phyloP scores from a whole-genome alignment of 1,140 invertebrate species.

The Argopecten irradians region DNA sequence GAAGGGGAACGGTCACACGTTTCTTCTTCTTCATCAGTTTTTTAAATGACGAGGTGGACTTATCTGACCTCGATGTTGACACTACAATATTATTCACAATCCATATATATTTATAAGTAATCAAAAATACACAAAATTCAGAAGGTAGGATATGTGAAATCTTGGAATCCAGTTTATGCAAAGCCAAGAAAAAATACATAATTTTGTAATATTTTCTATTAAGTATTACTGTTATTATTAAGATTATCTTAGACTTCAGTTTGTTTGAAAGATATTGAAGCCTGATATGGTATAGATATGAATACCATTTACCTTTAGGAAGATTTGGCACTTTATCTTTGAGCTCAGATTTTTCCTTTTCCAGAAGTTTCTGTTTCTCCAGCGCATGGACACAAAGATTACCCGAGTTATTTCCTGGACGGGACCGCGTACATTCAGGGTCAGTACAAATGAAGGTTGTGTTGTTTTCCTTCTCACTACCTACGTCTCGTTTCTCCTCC shows the following conservation, averaged over 20 bases:
- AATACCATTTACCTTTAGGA: conserved; percentile 37
- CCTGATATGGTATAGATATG: no score
- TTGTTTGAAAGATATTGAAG: no score
- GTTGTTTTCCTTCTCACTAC: conserved; percentile 19
- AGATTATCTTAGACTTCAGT: no score
- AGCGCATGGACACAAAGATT: conserved; percentile 64
- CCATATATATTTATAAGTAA: neutral
- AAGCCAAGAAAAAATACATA: no score
- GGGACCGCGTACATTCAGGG: conserved; percentile 64
- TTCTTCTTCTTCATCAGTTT: conserved; percentile 63
- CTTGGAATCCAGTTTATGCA: no score
- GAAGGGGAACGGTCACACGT: conserved; percentile 82
- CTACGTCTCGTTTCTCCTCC: conserved; percentile 40
- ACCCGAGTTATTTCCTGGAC: conserved; percentile 50
- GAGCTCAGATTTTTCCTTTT: conserved; percentile 40
- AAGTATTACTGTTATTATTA: no score
- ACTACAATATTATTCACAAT: neutral
- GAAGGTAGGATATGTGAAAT: neutral
- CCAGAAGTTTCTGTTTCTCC: conserved; percentile 37
- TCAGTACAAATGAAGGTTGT: conserved; percentile 59
- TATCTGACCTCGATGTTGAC: neutral
- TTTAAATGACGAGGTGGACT: neutral
- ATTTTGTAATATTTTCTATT: no score
- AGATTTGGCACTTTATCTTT: conserved; percentile 44
- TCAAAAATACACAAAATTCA: neutral